A percentile compares a stretch with the other conserved stretches of the same genome.
Evolutionary conservation across 2,888 invertebrate species (phyloP).

Genomic region (Pristionchus exspectatus): DNA sequence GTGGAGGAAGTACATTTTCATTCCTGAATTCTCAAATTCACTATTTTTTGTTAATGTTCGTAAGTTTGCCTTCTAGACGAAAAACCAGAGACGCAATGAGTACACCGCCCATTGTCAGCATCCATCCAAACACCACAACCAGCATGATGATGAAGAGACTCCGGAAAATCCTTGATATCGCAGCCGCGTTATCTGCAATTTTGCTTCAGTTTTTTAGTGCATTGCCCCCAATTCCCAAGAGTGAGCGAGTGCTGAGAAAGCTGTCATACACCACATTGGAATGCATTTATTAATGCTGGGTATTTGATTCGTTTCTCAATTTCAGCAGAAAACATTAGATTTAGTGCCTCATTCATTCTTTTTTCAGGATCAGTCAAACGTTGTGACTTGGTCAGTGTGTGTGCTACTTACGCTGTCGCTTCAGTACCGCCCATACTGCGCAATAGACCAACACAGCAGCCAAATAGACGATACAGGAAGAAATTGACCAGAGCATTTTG

Average conservation of each 20-base stretch:
- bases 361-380: no score
- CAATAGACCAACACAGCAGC: constrained; percentile 1
- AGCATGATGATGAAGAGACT: constrained; percentile 47
- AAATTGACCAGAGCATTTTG: constrained; percentile 34
- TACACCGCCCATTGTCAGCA: constrained; percentile 37
- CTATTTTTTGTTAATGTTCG: no score
- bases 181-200: neutral
- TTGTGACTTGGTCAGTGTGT: neutral
- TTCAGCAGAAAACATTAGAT: no score
- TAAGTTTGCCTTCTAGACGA: neutral
- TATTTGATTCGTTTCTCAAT: no score
- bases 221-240: no score
- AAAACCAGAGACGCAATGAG: neutral
- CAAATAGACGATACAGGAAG: neutral
- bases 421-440: constrained; percentile 15
- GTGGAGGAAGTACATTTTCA: constrained; percentile 43
- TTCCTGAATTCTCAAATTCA: neutral
- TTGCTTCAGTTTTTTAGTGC: no score
- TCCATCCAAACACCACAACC: constrained; percentile 41
- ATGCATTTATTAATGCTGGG: no score
- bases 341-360: no score
- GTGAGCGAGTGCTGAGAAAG: no score
- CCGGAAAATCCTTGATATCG: constrained; percentile 17
- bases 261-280: no score
- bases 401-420: constrained; percentile 9